A percentile compares a stretch with the other conserved stretches of the same genome.
Conservation (phyloP, 2,888 invertebrate genomes). For the Drosophila picticornis region DNA sequence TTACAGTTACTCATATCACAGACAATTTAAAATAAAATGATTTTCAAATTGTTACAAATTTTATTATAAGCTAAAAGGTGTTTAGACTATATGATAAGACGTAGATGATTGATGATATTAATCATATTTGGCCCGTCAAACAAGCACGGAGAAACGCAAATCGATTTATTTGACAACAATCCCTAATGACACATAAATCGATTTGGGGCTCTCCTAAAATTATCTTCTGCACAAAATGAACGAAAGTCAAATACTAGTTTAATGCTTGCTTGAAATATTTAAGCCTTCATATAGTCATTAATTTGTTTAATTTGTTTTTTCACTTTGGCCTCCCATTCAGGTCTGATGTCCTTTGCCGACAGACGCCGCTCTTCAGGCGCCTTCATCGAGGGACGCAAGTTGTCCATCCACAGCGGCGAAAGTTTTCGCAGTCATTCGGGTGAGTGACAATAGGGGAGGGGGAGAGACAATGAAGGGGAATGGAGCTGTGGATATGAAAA, state of each 20-base stretch:
- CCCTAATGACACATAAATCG: background rate
- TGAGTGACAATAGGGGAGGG: conserved; percentile 56
- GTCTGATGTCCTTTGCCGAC: conserved; percentile 85
- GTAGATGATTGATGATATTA: background rate
- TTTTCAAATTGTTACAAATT: background rate
- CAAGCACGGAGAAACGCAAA: too few relatives aligned
- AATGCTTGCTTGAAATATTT: background rate
- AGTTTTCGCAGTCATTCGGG: conserved; percentile 84
- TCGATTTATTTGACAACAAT: too few relatives aligned
- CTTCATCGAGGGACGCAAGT: conserved; percentile 84
- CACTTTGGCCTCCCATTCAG: conserved; percentile 53
- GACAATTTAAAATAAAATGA: background rate
- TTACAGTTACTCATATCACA: background rate
- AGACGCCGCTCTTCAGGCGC: conserved; percentile 84
- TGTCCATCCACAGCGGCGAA: conserved; percentile 85
- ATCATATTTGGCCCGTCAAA: background rate
- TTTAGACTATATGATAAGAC: background rate
- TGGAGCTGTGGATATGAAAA: background rate
- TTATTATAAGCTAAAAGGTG: background rate
- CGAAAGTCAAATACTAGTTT: background rate
- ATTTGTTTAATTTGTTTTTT: conserved; percentile 33
- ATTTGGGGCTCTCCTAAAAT: background rate
- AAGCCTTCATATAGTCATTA: conserved; percentile 9
- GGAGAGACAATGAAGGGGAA: background rate
- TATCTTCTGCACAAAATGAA: background rate